phyloP scores from a whole-genome alignment of 2,113 vertebrate species.

The Thalassoma bifasciatum region DNA sequence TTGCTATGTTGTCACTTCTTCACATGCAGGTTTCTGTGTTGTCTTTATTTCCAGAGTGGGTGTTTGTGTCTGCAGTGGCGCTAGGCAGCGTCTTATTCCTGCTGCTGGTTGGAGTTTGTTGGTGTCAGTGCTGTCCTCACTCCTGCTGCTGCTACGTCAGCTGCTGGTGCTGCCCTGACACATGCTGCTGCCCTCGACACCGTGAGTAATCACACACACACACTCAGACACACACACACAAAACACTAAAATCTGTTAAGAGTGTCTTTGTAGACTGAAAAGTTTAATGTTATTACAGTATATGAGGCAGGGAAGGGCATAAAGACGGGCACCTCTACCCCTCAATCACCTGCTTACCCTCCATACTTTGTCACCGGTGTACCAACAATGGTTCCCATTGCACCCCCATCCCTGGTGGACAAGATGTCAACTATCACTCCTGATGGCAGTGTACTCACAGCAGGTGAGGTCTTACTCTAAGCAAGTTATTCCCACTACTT shows the following conservation, averaged over 20 bases:
- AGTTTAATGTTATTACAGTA: conserved; percentile 78
- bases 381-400: conserved; percentile 89
- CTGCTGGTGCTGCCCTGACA: conserved; percentile 94
- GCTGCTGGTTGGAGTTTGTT: conserved; percentile 92
- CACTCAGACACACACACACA: conserved; percentile 10
- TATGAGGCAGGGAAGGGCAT: conserved; percentile 96
- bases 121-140: conserved; percentile 98
- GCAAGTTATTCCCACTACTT: no score
- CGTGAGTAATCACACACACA: conserved; percentile 83
- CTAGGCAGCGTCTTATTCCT: conserved; percentile 89
- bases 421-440: conserved; percentile 88
- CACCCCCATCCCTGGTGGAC: conserved; percentile 90
- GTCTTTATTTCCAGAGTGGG: conserved; percentile 88
- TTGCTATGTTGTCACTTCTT: no score
- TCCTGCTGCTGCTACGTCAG: conserved; percentile 97
- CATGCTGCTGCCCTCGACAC: conserved; percentile 96
- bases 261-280: background rate
- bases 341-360: conserved; percentile 86
- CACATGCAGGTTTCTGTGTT: no score
- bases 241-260: background rate
- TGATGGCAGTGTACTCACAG: conserved; percentile 67
- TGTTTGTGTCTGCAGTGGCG: conserved; percentile 91
- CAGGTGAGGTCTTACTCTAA: conserved; percentile 60
- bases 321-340: conserved; percentile 86
- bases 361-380: conserved; percentile 93